These are phyloP conservation scores for Coryphaenoides rupestris DNA, from an alignment of 2,113 vertebrate genomes.

Conservation along the genomic window DNA sequence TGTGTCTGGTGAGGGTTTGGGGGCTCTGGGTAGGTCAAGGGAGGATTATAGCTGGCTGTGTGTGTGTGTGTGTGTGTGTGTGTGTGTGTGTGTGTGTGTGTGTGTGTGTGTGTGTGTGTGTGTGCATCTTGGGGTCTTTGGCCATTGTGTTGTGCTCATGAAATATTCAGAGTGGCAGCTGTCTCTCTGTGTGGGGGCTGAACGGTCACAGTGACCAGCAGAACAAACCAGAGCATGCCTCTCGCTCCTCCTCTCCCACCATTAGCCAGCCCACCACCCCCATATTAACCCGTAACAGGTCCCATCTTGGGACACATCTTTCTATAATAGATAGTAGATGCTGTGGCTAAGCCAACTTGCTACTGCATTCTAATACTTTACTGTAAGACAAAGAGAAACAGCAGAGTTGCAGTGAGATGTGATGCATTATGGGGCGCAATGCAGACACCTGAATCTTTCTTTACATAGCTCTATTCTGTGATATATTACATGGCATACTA, in stretches of 20 bases:
- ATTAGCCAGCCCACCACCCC: background rate
- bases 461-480: no score
- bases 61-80: constrained; percentile 14
- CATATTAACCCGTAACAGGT: constrained; percentile 22
- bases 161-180: constrained; percentile 75
- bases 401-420: no score
- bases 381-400: no score
- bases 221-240: constrained; percentile 48
- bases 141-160: constrained; percentile 63
- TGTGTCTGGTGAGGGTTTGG: background rate
- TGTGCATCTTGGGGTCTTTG: constrained; percentile 8
- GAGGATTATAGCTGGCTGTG: constrained; percentile 32
- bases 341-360: no score
- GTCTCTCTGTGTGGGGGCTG: constrained; percentile 58
- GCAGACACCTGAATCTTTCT: no score
- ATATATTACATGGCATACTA: no score
- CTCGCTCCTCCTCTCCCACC: constrained; percentile 4
- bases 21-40: constrained; percentile 28
- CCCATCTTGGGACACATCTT: no score
- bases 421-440: no score
- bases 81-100: constrained; percentile 6
- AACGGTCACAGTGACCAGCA: constrained; percentile 60
- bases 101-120: constrained; percentile 11
- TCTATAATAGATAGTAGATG: no score
- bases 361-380: no score